Percentiles rank a stretch among this genome's conserved stretches.
These are phyloP conservation scores for Drosophila elegans DNA, from an alignment of 1,140 invertebrate genomes.

Conservation along the genomic window DNA sequence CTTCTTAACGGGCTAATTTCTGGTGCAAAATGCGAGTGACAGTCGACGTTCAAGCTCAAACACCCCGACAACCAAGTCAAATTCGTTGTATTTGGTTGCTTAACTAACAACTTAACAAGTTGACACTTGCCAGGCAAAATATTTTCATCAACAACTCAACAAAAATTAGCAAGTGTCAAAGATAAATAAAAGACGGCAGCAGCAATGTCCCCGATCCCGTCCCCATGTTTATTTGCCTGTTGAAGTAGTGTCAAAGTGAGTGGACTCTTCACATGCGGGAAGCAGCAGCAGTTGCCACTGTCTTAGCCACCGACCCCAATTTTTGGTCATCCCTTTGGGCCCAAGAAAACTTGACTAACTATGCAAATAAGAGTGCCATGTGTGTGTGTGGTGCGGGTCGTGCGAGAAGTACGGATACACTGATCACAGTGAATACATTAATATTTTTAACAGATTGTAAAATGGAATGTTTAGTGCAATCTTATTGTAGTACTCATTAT, in stretches of 20 bases:
- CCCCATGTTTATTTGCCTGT: constrained; percentile 71
- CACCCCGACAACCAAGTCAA: constrained; percentile 37
- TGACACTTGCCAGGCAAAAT: constrained; percentile 71
- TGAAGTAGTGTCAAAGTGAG: constrained; percentile 79
- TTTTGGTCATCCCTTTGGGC: constrained; percentile 16
- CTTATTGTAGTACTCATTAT: too few relatives aligned
- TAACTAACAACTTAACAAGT: constrained; percentile 84
- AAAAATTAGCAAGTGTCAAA: constrained; percentile 84
- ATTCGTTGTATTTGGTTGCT: constrained; percentile 66
- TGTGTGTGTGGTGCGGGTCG: constrained; percentile 34
- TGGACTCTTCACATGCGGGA: constrained; percentile 74
- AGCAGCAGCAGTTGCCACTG: constrained; percentile 16
- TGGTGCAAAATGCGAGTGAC: constrained; percentile 36
- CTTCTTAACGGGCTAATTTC: constrained; percentile 38
- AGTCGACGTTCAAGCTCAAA: constrained; percentile 10
- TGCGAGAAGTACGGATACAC: constrained; percentile 4
- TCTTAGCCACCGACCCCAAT: constrained; percentile 28
- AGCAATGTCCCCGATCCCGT: background rate
- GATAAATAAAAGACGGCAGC: constrained; percentile 72
- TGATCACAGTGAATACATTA: too few relatives aligned
- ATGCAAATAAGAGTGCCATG: constrained; percentile 74
- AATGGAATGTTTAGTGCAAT: too few relatives aligned
- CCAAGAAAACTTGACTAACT: constrained; percentile 77
- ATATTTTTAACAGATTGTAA: too few relatives aligned
- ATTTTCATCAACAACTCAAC: constrained; percentile 72